phyloP scores from a whole-genome alignment of 2,797 vertebrate species.

The Capromys pilorides region DNA sequence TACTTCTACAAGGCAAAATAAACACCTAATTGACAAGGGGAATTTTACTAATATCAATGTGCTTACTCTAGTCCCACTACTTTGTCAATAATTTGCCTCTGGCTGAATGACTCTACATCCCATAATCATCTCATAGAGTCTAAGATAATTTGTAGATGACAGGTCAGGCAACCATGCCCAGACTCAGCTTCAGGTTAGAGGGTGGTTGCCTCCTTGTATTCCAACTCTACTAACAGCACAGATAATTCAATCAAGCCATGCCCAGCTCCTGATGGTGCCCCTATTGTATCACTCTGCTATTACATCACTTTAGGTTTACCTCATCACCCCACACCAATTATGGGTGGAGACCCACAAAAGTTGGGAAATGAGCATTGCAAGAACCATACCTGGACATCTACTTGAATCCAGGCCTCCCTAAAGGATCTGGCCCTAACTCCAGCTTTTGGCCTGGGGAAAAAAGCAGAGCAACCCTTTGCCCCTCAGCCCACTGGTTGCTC shows the following conservation, averaged over 20 bases:
- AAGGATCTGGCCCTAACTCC: not conserved
- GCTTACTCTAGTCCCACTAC: not conserved
- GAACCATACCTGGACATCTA: not conserved
- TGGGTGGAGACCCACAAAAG: not conserved
- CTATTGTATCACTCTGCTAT: not conserved
- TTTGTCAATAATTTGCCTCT: not conserved
- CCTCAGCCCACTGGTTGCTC: not conserved
- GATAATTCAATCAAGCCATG: rapidly evolving
- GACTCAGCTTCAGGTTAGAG: not conserved
- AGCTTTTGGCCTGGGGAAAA: not conserved
- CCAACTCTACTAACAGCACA: not conserved
- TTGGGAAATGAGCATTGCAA: not conserved
- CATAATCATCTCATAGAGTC: not conserved
- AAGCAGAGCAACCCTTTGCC: not conserved
- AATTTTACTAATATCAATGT: not conserved
- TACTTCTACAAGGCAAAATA: constrained; percentile 10
- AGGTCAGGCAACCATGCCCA: not conserved
- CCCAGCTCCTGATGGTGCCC: not conserved
- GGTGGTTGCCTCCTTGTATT: not conserved
- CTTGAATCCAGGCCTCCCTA: not conserved
- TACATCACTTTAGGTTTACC: not conserved
- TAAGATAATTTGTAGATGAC: not conserved
- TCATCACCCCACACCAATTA: not conserved
- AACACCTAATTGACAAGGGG: not conserved
- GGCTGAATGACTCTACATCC: not conserved